phyloP scores from a whole-genome alignment of 2,888 invertebrate species.

The Pogonocherus hispidulus region DNA sequence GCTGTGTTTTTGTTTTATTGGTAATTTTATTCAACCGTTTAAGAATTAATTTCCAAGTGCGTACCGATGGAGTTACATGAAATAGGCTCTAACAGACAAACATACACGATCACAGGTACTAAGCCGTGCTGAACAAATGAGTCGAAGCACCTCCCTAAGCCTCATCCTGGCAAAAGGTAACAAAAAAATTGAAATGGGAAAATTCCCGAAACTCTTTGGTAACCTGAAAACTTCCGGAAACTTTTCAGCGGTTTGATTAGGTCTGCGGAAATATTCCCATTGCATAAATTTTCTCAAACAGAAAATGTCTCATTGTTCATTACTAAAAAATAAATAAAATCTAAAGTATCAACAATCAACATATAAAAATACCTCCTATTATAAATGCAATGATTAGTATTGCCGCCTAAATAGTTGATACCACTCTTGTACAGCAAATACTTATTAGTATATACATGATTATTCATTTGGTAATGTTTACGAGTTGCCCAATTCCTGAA shows the following conservation, averaged over 20 bases:
- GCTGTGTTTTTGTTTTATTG: too few species aligned
- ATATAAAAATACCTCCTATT: conserved; percentile 25
- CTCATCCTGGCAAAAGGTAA: conserved; percentile 17
- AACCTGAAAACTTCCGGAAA: too few species aligned
- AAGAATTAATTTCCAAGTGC: conserved; percentile 8
- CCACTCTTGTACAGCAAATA: neutral
- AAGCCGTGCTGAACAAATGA: conserved; percentile 12
- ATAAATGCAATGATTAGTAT: conserved; percentile 25
- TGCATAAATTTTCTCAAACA: too few species aligned
- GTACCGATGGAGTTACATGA: conserved; percentile 6
- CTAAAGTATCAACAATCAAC: conserved; percentile 28
- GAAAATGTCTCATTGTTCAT: conserved; percentile 19
- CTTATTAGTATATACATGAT: conserved; percentile 22
- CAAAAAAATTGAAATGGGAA: conserved; percentile 12
- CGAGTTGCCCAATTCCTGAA: too few species aligned
- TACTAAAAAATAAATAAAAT: conserved; percentile 33
- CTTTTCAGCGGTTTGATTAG: too few species aligned
- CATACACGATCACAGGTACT: conserved; percentile 12
- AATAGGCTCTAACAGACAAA: conserved; percentile 11
- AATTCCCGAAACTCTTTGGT: too few species aligned
- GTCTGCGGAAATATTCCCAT: too few species aligned
- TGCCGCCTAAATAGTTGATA: conserved; percentile 12
- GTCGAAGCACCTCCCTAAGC: conserved; percentile 10
- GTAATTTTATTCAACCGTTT: neutral
- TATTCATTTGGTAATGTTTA: neutral